A percentile compares a stretch with the other conserved stretches of the same genome.
phyloP scores from a whole-genome alignment of 2,888 invertebrate species.

The Lucinisca nassula region DNA sequence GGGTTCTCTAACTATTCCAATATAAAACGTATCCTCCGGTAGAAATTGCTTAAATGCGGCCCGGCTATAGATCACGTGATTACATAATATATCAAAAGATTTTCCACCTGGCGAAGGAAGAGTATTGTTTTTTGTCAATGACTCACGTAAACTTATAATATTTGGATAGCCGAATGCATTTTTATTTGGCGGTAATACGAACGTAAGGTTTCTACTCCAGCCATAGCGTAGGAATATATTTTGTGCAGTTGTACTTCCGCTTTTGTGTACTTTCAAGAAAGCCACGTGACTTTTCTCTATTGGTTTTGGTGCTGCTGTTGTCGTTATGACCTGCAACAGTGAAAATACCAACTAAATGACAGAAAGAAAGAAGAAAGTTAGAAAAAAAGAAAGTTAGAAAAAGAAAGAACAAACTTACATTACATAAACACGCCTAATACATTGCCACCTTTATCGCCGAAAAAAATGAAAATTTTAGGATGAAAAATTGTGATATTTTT shows the following conservation, averaged over 20 bases:
- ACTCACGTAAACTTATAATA: slow-evolving; percentile 65
- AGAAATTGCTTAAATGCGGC: slow-evolving; percentile 55
- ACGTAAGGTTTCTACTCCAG: slow-evolving; percentile 63
- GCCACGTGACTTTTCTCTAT: slow-evolving; percentile 49
- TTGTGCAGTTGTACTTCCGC: slow-evolving; percentile 63
- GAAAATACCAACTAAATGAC: too few relatives aligned
- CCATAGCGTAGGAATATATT: slow-evolving; percentile 66
- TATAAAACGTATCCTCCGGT: slow-evolving; percentile 66
- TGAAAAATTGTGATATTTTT: too few relatives aligned
- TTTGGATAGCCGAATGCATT: slow-evolving; percentile 65
- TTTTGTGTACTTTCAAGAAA: slow-evolving; percentile 69
- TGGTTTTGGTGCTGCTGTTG: neutral
- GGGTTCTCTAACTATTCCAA: slow-evolving; percentile 71
- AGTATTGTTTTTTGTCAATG: slow-evolving; percentile 45
- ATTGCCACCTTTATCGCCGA: too few relatives aligned
- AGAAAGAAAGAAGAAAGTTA: too few relatives aligned
- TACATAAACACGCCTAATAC: too few relatives aligned
- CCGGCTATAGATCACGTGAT: slow-evolving; percentile 71
- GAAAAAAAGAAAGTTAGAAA: too few relatives aligned
- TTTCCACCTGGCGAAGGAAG: slow-evolving; percentile 54
- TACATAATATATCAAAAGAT: slow-evolving; percentile 66
- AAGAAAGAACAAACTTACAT: too few relatives aligned
- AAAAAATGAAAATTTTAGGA: too few relatives aligned
- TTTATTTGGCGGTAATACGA: slow-evolving; percentile 64
- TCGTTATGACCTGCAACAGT: slow-evolving; percentile 1